Base-by-base conservation (phyloP, 2,888 invertebrate genomes). In the Agrochola lota region DNA sequence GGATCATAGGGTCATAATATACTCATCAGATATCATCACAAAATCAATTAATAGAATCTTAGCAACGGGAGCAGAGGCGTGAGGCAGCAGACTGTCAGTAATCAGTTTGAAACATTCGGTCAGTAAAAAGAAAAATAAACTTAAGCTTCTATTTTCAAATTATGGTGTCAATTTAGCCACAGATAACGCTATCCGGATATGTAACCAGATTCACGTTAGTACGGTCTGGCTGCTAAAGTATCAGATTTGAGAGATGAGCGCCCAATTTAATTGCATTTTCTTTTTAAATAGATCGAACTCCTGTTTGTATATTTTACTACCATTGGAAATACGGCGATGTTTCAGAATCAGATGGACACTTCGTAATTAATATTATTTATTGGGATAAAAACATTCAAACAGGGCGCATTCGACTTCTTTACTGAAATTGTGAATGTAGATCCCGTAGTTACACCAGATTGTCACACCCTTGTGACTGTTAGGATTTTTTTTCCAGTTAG, bases 101-200 rank as follows among this genome's bases (percentile, higher is more conserved):
- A 57, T 4, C 55, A 55, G 23, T 11, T n/a, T 4, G 23, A 11
- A 55, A 55, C 23, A 57, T 57, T 57, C 55, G 23, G 9, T 55
- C 23, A 11, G 0, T 23, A 23, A n/a, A 23, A 55, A 20, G 49
- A 20, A 52, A 20, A 20, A 52, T 20, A 52, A 20, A 20, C 46
- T 8, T 20, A 52, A 52, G 52, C 52, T 49, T 49, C 55, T 78
- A 71, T 66, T 66, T 79, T 55, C n/a, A 23, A 71, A 64, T 64
- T 26, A 30, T 15, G 43, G 77, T 72, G 68, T 81, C 68, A 77
- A 63, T 76, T 57, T 35, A 66, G 15, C 15, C 52, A 81, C 35
- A 77, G 60, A 62, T 62, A 69, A 72, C 26, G 57, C 35, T n/a
- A 46, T 77, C 69, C 82, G 81, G 82, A 81, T 81, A 66, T 77